Conservation (phyloP, 2,888 invertebrate genomes). For the Craniophora ligustri region DNA sequence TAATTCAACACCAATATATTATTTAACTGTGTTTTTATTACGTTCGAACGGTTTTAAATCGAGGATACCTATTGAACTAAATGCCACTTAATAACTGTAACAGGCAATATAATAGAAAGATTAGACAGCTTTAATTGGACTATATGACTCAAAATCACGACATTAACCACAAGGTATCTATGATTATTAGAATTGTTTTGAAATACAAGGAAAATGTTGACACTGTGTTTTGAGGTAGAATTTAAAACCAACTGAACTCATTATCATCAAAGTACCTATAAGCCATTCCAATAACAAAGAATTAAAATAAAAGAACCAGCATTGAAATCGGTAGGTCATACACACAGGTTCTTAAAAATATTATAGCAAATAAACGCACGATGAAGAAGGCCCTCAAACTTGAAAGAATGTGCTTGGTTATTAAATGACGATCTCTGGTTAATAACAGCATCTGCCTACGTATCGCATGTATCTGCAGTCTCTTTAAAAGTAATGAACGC, state of each 20-base stretch:
- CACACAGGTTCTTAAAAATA: no score
- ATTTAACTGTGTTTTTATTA: conserved; percentile 55
- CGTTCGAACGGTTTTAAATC: conserved; percentile 46
- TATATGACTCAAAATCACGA: background rate
- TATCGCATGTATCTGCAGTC: background rate
- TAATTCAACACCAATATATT: conserved; percentile 49
- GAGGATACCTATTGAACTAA: conserved; percentile 40
- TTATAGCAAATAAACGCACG: no score
- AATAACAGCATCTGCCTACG: background rate
- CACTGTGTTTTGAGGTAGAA: no score
- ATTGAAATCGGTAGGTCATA: no score
- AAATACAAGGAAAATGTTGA: no score
- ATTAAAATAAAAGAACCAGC: no score
- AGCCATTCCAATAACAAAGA: no score
- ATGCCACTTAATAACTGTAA: conserved; percentile 36
- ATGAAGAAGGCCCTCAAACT: no score
- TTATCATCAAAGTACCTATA: no score
- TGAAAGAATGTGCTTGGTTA: no score
- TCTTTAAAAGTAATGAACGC: conserved; percentile 16
- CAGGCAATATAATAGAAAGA: background rate
- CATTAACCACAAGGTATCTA: background rate
- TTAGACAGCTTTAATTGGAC: background rate
- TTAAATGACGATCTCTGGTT: no score
- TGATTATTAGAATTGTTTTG: background rate
- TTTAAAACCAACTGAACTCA: no score